Evolutionary conservation across 2,797 vertebrate genomes (phyloP).

Genomic region (Hyperoplus lanceolatus): DNA sequence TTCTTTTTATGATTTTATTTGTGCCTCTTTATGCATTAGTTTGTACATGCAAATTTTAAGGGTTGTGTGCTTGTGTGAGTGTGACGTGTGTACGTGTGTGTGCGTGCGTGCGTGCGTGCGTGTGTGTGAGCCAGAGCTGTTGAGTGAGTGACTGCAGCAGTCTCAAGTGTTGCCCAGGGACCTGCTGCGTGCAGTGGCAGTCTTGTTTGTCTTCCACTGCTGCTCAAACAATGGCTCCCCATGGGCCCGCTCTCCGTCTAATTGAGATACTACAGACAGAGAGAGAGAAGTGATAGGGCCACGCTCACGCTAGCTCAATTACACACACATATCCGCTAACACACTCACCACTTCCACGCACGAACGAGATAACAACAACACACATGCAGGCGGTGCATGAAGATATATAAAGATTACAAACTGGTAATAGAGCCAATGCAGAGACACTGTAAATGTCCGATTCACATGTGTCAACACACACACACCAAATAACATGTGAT

Average conservation of each 20-base stretch:
- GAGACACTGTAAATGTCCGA: slow-evolving; percentile 13
- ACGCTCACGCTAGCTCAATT: slow-evolving; percentile 65
- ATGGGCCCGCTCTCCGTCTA: slow-evolving; percentile 66
- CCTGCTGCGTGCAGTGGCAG: slow-evolving; percentile 62
- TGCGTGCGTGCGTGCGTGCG: slow-evolving; percentile 19
- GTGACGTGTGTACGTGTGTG: slow-evolving; percentile 20
- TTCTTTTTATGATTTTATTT: slow-evolving; percentile 37
- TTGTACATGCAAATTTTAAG: slow-evolving; percentile 53
- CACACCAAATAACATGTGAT: slow-evolving; percentile 28
- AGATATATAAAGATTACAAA: slow-evolving; percentile 38
- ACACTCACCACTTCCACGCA: slow-evolving; percentile 22
- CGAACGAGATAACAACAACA: slow-evolving; percentile 46
- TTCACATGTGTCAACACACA: slow-evolving; percentile 23
- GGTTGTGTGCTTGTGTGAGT: slow-evolving; percentile 18
- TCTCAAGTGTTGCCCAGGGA: slow-evolving; percentile 79
- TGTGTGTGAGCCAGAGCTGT: slow-evolving; percentile 27
- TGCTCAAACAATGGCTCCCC: slow-evolving; percentile 83
- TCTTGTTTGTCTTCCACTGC: slow-evolving; percentile 83
- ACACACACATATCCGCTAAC: slow-evolving; percentile 50
- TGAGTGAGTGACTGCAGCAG: slow-evolving; percentile 70
- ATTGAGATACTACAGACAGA: slow-evolving; percentile 78
- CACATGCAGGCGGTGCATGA: neutral
- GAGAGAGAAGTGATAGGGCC: slow-evolving; percentile 56
- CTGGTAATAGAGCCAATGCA: slow-evolving; percentile 29
- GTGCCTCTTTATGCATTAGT: slow-evolving; percentile 43